Evolutionary conservation across 2,888 invertebrate species (phyloP).

Genomic region (Lampropteryx suffumata): DNA sequence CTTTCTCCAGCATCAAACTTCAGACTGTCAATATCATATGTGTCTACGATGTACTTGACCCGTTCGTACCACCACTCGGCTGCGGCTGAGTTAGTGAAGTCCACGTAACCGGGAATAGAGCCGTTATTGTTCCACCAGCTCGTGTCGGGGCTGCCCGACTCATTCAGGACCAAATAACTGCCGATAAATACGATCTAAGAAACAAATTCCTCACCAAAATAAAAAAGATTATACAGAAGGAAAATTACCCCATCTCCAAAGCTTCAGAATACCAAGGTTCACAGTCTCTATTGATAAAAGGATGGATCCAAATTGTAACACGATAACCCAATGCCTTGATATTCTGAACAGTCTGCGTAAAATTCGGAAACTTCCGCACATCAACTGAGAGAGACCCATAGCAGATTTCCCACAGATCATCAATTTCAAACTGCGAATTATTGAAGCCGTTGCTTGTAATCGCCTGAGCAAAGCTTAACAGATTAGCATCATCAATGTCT

Average conservation of each 20-base stretch:
- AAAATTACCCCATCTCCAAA: conserved; percentile 74
- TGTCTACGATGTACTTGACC: conserved; percentile 77
- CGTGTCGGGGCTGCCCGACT: conserved; percentile 67
- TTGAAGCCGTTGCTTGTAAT: conserved; percentile 85
- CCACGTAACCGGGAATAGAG: conserved; percentile 82
- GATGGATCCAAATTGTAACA: conserved; percentile 93
- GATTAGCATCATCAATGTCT: conserved; percentile 83
- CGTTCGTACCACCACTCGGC: conserved; percentile 84
- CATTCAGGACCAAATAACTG: conserved; percentile 77
- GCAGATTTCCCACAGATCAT: conserved; percentile 93
- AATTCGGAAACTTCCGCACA: conserved; percentile 86
- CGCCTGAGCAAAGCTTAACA: conserved; percentile 85
- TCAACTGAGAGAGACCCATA: conserved; percentile 92
- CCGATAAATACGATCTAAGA: conserved; percentile 7
- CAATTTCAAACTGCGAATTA: conserved; percentile 91
- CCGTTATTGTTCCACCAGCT: conserved; percentile 82
- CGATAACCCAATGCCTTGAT: conserved; percentile 86
- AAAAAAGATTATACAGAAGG: background rate
- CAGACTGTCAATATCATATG: conserved; percentile 87
- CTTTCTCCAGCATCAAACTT: conserved; percentile 93
- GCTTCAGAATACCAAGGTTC: conserved; percentile 83
- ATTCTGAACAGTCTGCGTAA: conserved; percentile 82
- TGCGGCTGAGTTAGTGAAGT: conserved; percentile 88
- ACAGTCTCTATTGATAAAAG: conserved; percentile 91
- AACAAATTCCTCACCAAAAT: background rate